phyloP scores from a whole-genome alignment of 37 sponge, comb jelly and placozoan species.

The Cliona cf. orientalis region DNA sequence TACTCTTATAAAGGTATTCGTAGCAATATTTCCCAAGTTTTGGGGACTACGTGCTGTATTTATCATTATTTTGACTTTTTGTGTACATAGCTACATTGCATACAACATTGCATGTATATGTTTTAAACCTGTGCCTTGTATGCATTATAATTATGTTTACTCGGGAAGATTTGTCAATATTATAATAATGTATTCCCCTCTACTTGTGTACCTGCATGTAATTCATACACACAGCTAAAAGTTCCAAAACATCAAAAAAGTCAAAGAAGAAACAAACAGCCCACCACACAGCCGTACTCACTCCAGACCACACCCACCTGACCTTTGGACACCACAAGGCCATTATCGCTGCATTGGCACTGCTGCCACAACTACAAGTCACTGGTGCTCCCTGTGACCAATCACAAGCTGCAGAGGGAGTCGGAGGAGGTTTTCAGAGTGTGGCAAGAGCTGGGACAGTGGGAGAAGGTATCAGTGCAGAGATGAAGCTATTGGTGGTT shows the following conservation, averaged over 20 bases:
- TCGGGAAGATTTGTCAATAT: not conserved
- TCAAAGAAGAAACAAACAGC: not conserved
- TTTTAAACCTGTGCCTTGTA: too few species aligned
- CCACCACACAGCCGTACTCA: not conserved
- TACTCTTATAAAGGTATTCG: too few species aligned
- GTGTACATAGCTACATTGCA: too few species aligned
- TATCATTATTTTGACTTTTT: too few species aligned
- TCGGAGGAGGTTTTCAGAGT: not conserved
- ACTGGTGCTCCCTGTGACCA: not conserved
- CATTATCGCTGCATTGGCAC: constrained; percentile 27
- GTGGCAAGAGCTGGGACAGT: too few species aligned
- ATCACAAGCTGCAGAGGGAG: not conserved
- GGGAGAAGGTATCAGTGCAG: too few species aligned
- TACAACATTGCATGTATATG: too few species aligned
- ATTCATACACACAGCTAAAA: not conserved
- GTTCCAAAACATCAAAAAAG: constrained; percentile 4
- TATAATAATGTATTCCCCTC: not conserved
- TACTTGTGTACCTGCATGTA: not conserved
- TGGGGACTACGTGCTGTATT: too few species aligned
- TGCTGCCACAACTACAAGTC: not conserved
- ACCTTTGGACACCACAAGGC: constrained; percentile 31
- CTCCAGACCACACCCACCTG: constrained; percentile 42
- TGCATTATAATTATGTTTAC: too few species aligned
- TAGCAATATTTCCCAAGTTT: too few species aligned
- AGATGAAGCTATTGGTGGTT: constrained; percentile 50